Evolutionary conservation across 2,888 invertebrate species (phyloP).

Genomic region (Venustoraphidia nigricollis): DNA sequence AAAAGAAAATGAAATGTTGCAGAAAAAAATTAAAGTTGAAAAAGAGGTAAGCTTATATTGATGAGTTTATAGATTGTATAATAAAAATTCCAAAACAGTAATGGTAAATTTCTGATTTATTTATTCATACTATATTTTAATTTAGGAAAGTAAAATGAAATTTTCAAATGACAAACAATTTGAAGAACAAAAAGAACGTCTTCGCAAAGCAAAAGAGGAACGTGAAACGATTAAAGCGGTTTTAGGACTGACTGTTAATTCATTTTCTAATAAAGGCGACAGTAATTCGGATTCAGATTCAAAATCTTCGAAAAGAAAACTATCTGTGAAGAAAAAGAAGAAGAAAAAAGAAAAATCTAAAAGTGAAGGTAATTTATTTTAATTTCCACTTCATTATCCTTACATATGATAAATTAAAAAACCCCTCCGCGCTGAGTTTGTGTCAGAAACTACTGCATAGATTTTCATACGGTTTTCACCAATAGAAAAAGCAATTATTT

Average conservation of each 20-base stretch:
- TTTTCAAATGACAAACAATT: constrained; percentile 33
- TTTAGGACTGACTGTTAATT: constrained; percentile 15
- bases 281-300: constrained; percentile 18
- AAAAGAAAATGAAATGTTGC: constrained; percentile 17
- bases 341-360: constrained; percentile 20
- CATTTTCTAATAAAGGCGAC: background rate
- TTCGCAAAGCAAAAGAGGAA: constrained; percentile 38
- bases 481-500: no score
- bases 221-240: constrained; percentile 25
- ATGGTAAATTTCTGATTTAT: no score
- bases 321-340: constrained; percentile 5
- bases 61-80: no score
- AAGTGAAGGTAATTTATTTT: background rate
- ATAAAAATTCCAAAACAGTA: no score
- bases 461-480: no score
- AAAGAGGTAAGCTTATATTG: constrained; percentile 17
- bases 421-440: no score
- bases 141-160: constrained; percentile 21
- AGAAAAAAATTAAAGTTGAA: constrained; percentile 17
- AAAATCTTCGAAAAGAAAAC: constrained; percentile 4
- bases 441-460: no score
- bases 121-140: no score
- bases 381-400: no score
- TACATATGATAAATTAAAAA: no score
- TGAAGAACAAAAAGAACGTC: constrained; percentile 32